Base-by-base conservation (phyloP, 2,797 vertebrate genomes). In the Micropoecilia bifurca region DNA sequence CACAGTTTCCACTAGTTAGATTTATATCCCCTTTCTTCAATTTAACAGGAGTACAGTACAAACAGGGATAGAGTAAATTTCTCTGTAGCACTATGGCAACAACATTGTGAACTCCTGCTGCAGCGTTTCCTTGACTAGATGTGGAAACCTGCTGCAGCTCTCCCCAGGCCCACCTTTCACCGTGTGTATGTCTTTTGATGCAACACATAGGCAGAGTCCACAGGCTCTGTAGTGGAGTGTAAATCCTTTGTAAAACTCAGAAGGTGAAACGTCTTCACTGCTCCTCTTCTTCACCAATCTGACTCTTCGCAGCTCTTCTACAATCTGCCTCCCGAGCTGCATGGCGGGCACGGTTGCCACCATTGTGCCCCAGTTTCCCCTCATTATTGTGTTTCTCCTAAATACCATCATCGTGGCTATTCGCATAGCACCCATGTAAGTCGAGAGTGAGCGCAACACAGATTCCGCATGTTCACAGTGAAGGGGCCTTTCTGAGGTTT, bases 281-380 rank as follows among this genome's bases (percentile, higher is more conserved):
- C 79, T 85, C 87, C 84, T 80, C 86, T 82, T 80, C 72, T 79
- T 82, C 75, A 73, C 79, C 89, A 83, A 84, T 90, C 88, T 79
- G 82, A 92, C 89, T 91, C 85, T 78, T 75, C 92, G 90, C 92
- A 93, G 92, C 91, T 95, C 92, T 85, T 94, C 85, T 79, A 82
- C 90, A 91, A 89, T 94, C 89, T 92, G 91, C 88, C 87, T 73
- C 80, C 90, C 83, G 88, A 88, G 92, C 90, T 46, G 85, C 83
- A 77, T 59, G 75, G 80, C 76, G 82, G 66, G 81, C 41, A 14
- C 81, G 30, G 74, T 75, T 76, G 81, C 85, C 71, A 55, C 83
- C 69, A 1, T 66, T 55, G 2, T 73, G 74, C 59, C 76, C 78
- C 83, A 50, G 43, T 71, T 79, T 84, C 80, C 83, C 86, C 53